Evolutionary conservation across 2,113 vertebrate species (phyloP).

Genomic region (Furnarius figulus): DNA sequence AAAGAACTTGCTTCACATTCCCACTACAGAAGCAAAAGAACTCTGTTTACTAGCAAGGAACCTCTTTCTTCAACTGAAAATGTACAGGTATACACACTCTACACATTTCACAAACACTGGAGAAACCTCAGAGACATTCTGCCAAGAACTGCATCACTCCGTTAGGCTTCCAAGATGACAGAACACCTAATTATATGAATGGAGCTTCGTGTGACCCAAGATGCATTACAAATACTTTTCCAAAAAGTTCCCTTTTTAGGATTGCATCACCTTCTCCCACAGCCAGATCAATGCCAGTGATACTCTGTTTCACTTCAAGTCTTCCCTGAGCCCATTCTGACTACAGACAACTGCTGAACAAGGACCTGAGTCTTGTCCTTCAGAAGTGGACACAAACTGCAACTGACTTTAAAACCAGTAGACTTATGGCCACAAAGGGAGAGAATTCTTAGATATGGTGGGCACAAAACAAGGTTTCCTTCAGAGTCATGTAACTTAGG

Average conservation of each 20-base stretch:
- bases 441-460: neutral
- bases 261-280: neutral
- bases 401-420: neutral
- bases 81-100: neutral
- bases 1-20: neutral
- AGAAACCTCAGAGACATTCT: neutral
- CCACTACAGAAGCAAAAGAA: neutral
- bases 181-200: neutral
- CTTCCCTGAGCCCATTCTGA: neutral
- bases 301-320: neutral
- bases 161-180: neutral
- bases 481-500: neutral
- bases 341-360: neutral
- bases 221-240: neutral
- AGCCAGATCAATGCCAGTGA: neutral
- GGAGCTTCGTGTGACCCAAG: neutral
- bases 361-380: neutral
- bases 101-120: neutral
- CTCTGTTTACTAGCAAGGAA: neutral
- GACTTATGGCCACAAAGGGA: neutral
- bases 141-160: neutral
- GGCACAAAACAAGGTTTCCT: neutral
- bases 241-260: neutral
- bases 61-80: neutral
- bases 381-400: neutral